Conservation (phyloP, 2,797 vertebrate genomes). For the Hozukius guyotensis region DNA sequence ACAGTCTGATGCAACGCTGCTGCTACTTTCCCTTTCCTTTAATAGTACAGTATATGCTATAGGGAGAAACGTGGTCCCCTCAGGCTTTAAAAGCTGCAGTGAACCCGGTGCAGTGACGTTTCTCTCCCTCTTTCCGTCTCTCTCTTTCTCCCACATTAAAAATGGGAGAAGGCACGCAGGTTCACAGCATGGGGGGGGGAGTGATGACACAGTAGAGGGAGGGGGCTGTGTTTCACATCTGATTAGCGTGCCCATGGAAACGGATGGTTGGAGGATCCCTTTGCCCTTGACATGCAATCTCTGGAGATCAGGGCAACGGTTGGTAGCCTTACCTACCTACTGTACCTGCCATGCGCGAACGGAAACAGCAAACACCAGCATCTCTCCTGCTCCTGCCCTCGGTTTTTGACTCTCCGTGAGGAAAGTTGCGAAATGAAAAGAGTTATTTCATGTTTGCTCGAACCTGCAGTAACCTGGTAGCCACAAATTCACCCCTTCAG, state of each 20-base stretch:
- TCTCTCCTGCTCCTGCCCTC: conserved; percentile 40
- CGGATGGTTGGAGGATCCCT: conserved; percentile 76
- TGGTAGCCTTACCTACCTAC: conserved; percentile 65
- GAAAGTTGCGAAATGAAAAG: conserved; percentile 55
- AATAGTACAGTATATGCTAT: conserved; percentile 51
- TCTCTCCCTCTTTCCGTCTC: conserved; percentile 52
- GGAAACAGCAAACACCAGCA: conserved; percentile 51
- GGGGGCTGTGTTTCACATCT: conserved; percentile 72
- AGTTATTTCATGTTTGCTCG: conserved; percentile 63
- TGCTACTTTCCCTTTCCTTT: conserved; percentile 71
- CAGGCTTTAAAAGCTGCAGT: conserved; percentile 70
- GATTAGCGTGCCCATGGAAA: conserved; percentile 83
- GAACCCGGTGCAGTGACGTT: conserved; percentile 57
- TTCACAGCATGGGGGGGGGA: conserved; percentile 66
- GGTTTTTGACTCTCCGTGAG: conserved; percentile 37
- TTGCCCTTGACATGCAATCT: conserved; percentile 78
- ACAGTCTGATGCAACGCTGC: conserved; percentile 65
- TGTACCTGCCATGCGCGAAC: conserved; percentile 61
- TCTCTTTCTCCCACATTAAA: conserved; percentile 60
- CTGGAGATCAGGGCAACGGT: conserved; percentile 69
- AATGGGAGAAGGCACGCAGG: conserved; percentile 68
- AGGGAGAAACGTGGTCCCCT: conserved; percentile 60
- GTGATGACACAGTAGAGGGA: conserved; percentile 69
- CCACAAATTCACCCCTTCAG: conserved; percentile 80
- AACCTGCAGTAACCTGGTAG: conserved; percentile 79